Evolutionary conservation across 2,113 vertebrate species (phyloP).

Genomic region (Malurus cyaneus): DNA sequence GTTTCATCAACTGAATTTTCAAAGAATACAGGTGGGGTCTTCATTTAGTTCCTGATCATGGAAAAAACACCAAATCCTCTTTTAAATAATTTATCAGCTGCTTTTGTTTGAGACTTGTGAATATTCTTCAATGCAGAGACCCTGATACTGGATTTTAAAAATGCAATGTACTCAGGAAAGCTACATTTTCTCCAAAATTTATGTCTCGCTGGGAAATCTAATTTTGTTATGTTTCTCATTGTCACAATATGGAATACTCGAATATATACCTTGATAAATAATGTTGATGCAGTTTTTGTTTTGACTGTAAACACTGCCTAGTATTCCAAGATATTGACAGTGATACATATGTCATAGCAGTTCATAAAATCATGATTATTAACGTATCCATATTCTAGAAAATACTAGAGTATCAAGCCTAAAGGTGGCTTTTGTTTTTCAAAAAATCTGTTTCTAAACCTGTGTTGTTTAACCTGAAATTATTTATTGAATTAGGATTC

Average conservation of each 20-base stretch:
- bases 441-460: slow-evolving; percentile 82
- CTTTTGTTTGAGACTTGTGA: background rate
- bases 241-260: background rate
- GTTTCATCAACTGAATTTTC: background rate
- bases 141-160: background rate
- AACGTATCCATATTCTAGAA: slow-evolving; percentile 73
- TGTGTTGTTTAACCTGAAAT: slow-evolving; percentile 76
- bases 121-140: background rate
- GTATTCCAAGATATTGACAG: slow-evolving; percentile 7
- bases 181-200: background rate
- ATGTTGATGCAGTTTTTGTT: background rate
- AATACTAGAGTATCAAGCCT: slow-evolving; percentile 74
- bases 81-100: background rate
- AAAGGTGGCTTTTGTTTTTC: slow-evolving; percentile 76
- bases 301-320: slow-evolving; percentile 35
- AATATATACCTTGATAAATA: background rate
- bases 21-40: background rate
- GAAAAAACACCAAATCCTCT: background rate
- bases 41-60: background rate
- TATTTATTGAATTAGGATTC: slow-evolving; percentile 41
- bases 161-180: background rate
- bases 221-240: background rate
- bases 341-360: background rate
- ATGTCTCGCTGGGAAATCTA: background rate
- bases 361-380: slow-evolving; percentile 25